Conservation (phyloP, 2,888 invertebrate species). For the Mactromeris polynyma region DNA sequence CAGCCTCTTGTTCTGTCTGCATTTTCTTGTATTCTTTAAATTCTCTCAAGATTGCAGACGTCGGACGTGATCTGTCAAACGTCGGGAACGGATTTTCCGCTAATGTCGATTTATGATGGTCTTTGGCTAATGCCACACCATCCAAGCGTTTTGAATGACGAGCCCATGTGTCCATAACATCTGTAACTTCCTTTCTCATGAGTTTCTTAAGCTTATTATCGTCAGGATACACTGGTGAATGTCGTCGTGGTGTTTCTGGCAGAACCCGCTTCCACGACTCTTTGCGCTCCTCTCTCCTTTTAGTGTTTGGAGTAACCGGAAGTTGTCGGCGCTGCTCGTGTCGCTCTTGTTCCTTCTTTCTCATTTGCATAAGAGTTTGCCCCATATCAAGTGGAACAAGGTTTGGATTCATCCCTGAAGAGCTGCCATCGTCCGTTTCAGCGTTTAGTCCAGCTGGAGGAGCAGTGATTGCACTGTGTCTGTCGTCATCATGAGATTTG, state of each 20-base stretch:
- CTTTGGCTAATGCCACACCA: conserved; percentile 52
- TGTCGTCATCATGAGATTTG: conserved; percentile 51
- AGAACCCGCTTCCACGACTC: conserved; percentile 51
- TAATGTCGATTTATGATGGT: conserved; percentile 33
- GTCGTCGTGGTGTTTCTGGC: conserved; percentile 44
- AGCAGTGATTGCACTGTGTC: conserved; percentile 56
- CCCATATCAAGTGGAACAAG: conserved; percentile 55
- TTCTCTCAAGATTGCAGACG: conserved; percentile 62
- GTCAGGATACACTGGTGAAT: conserved; percentile 42
- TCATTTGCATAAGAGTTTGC: conserved; percentile 55
- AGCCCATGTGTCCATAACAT: conserved; percentile 53
- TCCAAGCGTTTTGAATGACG: conserved; percentile 38
- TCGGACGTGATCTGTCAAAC: conserved; percentile 53
- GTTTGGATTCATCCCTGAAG: background rate
- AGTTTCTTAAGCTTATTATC: conserved; percentile 28
- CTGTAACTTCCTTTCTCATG: conserved; percentile 54
- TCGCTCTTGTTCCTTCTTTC: conserved; percentile 49
- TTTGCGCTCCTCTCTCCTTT: conserved; percentile 22
- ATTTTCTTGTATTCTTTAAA: conserved; percentile 51
- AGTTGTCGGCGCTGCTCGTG: conserved; percentile 47
- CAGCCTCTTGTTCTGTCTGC: conserved; percentile 28
- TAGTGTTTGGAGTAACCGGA: conserved; percentile 50
- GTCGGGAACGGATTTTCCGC: conserved; percentile 42
- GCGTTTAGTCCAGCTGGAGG: conserved; percentile 54
- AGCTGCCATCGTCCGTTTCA: conserved; percentile 27